Conservation (phyloP, 2,113 vertebrate species). For the Tyto alba region DNA sequence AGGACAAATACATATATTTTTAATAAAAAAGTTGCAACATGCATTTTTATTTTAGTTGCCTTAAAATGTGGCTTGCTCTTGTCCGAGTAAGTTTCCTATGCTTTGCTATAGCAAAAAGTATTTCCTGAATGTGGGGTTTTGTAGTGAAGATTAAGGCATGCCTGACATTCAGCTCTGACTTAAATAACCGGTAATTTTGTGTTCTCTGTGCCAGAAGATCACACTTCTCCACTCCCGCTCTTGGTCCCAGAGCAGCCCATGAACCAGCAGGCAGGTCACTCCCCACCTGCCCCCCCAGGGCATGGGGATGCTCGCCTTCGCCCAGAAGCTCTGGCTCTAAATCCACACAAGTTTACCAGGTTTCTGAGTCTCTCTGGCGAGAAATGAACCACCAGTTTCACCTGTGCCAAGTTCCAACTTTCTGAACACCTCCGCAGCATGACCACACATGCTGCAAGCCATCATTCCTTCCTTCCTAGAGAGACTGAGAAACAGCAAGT, state of each 20-base stretch:
- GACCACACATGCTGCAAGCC: neutral
- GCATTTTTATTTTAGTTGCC: neutral
- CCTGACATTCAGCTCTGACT: neutral
- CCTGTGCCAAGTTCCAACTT: neutral
- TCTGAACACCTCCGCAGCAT: neutral
- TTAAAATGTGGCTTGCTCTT: neutral
- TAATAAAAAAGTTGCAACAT: neutral
- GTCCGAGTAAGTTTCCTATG: neutral
- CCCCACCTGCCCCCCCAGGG: neutral
- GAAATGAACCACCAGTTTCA: neutral
- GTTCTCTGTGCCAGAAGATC: too few species aligned
- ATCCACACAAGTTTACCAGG: neutral
- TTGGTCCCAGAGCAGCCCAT: neutral
- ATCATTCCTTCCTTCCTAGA: neutral
- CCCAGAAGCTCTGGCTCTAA: neutral
- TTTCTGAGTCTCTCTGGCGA: neutral
- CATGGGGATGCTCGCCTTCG: fast-evolving
- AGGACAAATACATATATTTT: neutral
- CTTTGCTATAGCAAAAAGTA: neutral
- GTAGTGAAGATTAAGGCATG: neutral
- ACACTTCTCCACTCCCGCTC: neutral
- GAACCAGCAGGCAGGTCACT: neutral
- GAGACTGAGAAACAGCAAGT: neutral
- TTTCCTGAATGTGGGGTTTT: neutral
- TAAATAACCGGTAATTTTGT: neutral